These are phyloP conservation scores for Oryzias javanicus DNA, from an alignment of 2,113 vertebrate species.

Conservation along the genomic window DNA sequence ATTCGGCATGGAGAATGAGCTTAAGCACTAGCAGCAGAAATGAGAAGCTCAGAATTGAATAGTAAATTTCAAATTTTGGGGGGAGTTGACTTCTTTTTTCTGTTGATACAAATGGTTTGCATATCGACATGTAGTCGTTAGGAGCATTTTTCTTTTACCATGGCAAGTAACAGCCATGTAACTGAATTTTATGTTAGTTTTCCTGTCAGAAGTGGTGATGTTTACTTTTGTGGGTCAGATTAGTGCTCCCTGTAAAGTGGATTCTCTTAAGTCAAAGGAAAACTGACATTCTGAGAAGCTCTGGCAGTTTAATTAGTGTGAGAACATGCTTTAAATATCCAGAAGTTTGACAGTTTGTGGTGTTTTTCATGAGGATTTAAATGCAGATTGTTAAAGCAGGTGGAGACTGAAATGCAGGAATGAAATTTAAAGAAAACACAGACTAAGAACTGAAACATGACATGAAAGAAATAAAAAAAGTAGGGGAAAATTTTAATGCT, in stretches of 20 bases:
- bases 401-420: too few relatives aligned
- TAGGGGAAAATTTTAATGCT: too few relatives aligned
- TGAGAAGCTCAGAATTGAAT: constrained; percentile 54
- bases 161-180: constrained; percentile 11
- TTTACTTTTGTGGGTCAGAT: constrained; percentile 20
- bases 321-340: constrained; percentile 26
- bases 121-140: constrained; percentile 20
- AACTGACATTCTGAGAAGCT: background rate
- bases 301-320: constrained; percentile 24
- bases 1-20: constrained; percentile 57
- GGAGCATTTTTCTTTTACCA: constrained; percentile 27
- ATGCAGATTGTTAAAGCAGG: too few relatives aligned
- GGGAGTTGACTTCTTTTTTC: too few relatives aligned
- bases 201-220: constrained; percentile 10
- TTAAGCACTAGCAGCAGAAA: constrained; percentile 41
- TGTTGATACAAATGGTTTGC: too few relatives aligned
- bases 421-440: too few relatives aligned
- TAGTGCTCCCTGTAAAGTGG: constrained; percentile 12
- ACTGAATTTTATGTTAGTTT: constrained; percentile 19
- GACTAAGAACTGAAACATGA: too few relatives aligned
- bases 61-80: constrained; percentile 38
- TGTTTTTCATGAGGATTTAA: too few relatives aligned
- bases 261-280: background rate
- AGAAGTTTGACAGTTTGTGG: constrained; percentile 1
- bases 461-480: too few relatives aligned